Evolutionary conservation across 2,888 invertebrate genomes (phyloP).

Genomic region (Nephrotoma appendiculata): DNA sequence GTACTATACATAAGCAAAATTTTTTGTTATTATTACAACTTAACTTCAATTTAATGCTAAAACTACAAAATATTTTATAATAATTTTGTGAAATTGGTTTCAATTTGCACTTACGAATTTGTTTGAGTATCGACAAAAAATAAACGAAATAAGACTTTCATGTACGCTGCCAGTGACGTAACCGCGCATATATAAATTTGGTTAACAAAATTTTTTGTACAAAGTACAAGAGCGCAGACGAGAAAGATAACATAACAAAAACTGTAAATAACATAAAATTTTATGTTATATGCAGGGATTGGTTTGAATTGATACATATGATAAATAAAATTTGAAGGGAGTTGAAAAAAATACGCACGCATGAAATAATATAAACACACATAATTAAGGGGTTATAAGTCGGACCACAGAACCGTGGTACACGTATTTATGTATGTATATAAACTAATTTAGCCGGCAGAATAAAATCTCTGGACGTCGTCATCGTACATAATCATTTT

Average conservation of each 20-base stretch:
- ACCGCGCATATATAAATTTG: background rate
- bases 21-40: background rate
- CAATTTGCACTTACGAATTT: background rate
- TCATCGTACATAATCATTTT: background rate
- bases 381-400: background rate
- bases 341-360: background rate
- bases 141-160: no score
- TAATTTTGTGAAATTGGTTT: background rate
- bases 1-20: background rate
- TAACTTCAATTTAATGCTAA: background rate
- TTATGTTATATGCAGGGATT: background rate
- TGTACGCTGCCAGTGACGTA: background rate
- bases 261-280: background rate
- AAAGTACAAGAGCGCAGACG: background rate
- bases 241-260: background rate
- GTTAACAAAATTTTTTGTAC: background rate
- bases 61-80: background rate
- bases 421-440: background rate
- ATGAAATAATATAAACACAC: background rate
- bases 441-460: background rate
- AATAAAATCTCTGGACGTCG: background rate
- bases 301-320: background rate
- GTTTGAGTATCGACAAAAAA: background rate
- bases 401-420: background rate
- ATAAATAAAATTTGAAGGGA: no score